Percentiles rank a stretch among this genome's conserved stretches.
These are phyloP conservation scores for Semnornis frantzii DNA, from an alignment of 2,113 vertebrate species.

Conservation along the genomic window DNA sequence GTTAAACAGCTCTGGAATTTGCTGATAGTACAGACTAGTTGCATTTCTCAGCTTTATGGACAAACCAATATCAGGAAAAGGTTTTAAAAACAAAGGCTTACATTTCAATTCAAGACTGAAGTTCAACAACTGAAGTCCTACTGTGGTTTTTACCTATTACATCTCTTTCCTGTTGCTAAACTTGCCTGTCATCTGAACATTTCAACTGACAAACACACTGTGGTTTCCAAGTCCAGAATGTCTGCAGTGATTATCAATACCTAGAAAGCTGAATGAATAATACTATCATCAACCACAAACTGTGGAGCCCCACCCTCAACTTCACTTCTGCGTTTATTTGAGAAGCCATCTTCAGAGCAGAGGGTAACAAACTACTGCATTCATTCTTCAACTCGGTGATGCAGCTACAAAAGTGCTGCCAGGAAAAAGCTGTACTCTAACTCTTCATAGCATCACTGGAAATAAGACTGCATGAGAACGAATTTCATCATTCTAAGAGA, in stretches of 20 bases:
- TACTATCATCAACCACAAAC: not conserved
- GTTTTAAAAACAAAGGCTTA: conserved; percentile 16
- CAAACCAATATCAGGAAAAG: not conserved
- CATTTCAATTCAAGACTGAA: conserved; percentile 14
- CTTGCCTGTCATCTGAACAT: not conserved
- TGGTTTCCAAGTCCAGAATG: conserved; percentile 10
- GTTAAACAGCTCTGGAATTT: not conserved
- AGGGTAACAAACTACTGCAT: not conserved
- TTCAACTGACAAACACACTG: conserved; percentile 27
- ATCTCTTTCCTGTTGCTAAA: conserved; percentile 36
- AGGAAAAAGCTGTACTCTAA: not conserved
- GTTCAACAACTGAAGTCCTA: conserved; percentile 39
- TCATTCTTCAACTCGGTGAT: not conserved
- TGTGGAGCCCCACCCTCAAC: not conserved
- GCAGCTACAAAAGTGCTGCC: not conserved
- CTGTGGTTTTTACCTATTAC: conserved; percentile 58
- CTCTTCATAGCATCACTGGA: not conserved
- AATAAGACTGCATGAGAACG: not conserved
- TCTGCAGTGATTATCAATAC: conserved; percentile 28
- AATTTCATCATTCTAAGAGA: not conserved
- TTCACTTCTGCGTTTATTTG: conserved; percentile 11
- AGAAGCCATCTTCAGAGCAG: not conserved
- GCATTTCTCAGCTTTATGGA: conserved; percentile 21
- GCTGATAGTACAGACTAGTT: not conserved
- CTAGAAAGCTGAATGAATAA: conserved; percentile 47